Percentiles rank a stretch among this genome's conserved stretches.
These are phyloP conservation scores for Hyles vespertilio DNA, from an alignment of 1,140 invertebrate species.

Conservation along the genomic window DNA sequence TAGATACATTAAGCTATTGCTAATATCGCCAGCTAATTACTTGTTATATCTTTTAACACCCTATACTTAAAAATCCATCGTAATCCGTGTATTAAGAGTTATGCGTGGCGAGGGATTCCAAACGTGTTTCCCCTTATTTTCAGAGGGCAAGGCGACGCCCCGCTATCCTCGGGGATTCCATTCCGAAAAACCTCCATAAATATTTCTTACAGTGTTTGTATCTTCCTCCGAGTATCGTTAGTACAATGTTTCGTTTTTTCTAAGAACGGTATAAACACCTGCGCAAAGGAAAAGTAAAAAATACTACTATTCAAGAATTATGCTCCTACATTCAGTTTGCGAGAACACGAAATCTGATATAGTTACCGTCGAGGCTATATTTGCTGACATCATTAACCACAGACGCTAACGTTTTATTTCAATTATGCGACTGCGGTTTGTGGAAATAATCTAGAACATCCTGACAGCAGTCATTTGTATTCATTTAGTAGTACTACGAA, in stretches of 20 bases:
- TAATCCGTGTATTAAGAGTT: conserved; percentile 73
- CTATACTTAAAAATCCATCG: conserved; percentile 64
- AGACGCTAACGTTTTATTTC: conserved; percentile 23
- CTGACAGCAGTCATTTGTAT: conserved; percentile 22
- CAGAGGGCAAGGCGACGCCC: conserved; percentile 43
- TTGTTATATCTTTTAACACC: conserved; percentile 69
- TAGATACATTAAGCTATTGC: conserved; percentile 19
- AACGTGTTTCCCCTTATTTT: conserved; percentile 66
- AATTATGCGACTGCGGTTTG: conserved; percentile 14
- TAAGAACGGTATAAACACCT: conserved; percentile 45
- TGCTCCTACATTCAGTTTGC: not conserved
- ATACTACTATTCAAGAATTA: not conserved
- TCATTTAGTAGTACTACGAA: conserved; percentile 16
- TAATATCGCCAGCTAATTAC: conserved; percentile 49
- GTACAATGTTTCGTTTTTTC: conserved; percentile 63
- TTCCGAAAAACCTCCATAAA: conserved; percentile 74
- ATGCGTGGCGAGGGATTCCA: conserved; percentile 66
- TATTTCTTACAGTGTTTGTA: conserved; percentile 74
- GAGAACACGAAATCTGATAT: not conserved
- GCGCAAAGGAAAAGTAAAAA: conserved; percentile 31
- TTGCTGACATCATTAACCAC: conserved; percentile 1
- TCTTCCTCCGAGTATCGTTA: conserved; percentile 72
- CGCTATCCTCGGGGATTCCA: conserved; percentile 60
- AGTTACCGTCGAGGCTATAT: not conserved
- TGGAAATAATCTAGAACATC: conserved; percentile 6